These are phyloP conservation scores for Nudaria mundana DNA, from an alignment of 2,888 invertebrate genomes.

Conservation along the genomic window DNA sequence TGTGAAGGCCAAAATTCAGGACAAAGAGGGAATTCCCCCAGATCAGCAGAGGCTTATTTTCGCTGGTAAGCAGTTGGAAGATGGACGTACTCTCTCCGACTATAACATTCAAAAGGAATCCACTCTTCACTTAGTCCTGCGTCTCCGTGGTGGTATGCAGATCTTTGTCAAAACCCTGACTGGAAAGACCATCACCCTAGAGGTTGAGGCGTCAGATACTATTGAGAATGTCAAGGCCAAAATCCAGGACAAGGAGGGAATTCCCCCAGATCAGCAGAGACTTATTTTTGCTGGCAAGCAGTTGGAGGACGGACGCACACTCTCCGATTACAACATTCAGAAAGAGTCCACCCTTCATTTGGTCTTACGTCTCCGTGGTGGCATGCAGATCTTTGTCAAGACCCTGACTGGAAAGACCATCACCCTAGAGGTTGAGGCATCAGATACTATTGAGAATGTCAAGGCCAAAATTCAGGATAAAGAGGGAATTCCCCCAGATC, in stretches of 20 bases:
- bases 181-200: constrained; percentile 43
- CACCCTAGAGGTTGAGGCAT: constrained; percentile 41
- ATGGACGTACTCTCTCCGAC: constrained; percentile 47
- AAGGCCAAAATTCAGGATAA: constrained; percentile 51
- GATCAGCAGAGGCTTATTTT: constrained; percentile 51
- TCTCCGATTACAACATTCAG: constrained; percentile 46
- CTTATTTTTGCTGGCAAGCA: constrained; percentile 47
- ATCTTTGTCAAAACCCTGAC: constrained; percentile 48
- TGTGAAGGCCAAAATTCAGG: constrained; percentile 51
- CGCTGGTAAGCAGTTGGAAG: constrained; percentile 49
- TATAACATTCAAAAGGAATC: constrained; percentile 54
- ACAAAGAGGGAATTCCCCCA: constrained; percentile 51
- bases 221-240: constrained; percentile 46
- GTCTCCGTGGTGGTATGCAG: constrained; percentile 51
- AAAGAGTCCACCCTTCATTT: constrained; percentile 45
- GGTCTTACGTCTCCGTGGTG: constrained; percentile 42
- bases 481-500: constrained; percentile 49
- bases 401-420: constrained; percentile 47
- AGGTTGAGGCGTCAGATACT: constrained; percentile 42
- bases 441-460: constrained; percentile 42
- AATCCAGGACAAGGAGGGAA: constrained; percentile 47
- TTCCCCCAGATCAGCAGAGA: constrained; percentile 47
- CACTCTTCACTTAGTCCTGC: constrained; percentile 43
- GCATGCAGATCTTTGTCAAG: constrained; percentile 50
- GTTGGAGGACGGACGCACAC: constrained; percentile 42